Evolutionary conservation across 30 jellyfish, hydroid and myxozoan species (phyloP).

Genomic region (Hydractinia echinata): DNA sequence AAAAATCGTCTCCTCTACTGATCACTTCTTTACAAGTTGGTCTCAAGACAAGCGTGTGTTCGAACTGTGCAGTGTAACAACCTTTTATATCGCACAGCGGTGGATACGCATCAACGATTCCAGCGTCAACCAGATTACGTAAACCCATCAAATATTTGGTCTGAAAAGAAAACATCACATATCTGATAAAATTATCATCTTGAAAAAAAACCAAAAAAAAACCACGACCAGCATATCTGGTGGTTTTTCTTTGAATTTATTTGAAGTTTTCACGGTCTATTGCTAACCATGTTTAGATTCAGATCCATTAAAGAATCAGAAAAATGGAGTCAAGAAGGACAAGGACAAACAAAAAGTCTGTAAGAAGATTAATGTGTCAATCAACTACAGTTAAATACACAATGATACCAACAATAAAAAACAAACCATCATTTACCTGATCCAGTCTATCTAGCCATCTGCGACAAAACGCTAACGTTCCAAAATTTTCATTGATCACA

Average conservation of each 20-base stretch:
- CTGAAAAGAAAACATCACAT: constrained; percentile 42
- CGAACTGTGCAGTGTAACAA: constrained; percentile 96
- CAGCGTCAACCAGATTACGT: constrained; percentile 92
- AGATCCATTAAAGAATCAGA: too few relatives aligned
- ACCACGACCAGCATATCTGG: too few relatives aligned
- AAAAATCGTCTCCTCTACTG: constrained; percentile 94
- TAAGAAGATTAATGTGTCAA: not conserved
- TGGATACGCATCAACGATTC: constrained; percentile 97
- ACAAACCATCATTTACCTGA: constrained; percentile 50
- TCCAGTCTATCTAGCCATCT: constrained; percentile 98
- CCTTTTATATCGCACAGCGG: constrained; percentile 99
- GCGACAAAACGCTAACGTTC: constrained; percentile 94
- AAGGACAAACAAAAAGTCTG: too few relatives aligned
- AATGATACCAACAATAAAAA: not conserved
- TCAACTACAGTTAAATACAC: not conserved
- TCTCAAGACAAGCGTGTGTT: constrained; percentile 81
- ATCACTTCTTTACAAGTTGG: constrained; percentile 98
- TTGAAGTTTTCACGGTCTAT: too few relatives aligned
- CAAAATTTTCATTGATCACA: constrained; percentile 91
- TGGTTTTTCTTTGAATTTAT: too few relatives aligned
- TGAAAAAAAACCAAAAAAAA: too few relatives aligned
- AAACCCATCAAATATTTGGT: constrained; percentile 84
- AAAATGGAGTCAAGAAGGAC: too few relatives aligned
- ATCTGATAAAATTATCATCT: not conserved
- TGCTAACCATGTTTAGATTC: too few relatives aligned